These are phyloP conservation scores for Dasypolia templi DNA, from an alignment of 2,888 invertebrate genomes.

Conservation along the genomic window DNA sequence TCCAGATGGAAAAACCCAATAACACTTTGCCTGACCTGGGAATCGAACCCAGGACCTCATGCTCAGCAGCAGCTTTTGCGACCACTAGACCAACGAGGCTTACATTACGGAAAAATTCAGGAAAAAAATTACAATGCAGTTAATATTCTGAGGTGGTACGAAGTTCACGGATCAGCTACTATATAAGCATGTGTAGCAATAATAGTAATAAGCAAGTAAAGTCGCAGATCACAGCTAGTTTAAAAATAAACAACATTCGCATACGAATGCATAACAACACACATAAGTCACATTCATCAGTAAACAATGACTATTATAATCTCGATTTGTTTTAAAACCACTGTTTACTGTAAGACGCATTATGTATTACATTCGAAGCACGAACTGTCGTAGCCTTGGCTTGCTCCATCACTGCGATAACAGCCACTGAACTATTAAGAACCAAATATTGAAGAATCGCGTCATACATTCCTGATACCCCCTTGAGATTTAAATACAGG, in stretches of 20 bases:
- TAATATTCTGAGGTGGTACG: too few species aligned
- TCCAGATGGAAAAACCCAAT: too few species aligned
- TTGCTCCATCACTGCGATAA: constrained; percentile 75
- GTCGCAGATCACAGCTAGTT: not conserved
- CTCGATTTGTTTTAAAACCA: constrained; percentile 62
- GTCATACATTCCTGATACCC: constrained; percentile 32
- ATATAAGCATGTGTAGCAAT: too few species aligned
- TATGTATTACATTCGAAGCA: constrained; percentile 76
- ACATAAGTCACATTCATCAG: constrained; percentile 33
- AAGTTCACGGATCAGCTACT: too few species aligned
- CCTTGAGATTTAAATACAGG: constrained; percentile 19
- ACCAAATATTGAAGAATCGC: constrained; percentile 47
- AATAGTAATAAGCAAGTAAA: too few species aligned
- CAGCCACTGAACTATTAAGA: constrained; percentile 66
- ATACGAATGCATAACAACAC: constrained; percentile 25
- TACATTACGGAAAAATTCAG: too few species aligned
- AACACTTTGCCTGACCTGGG: too few species aligned
- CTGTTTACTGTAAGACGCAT: constrained; percentile 68
- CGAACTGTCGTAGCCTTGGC: constrained; percentile 74
- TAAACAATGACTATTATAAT: constrained; percentile 64
- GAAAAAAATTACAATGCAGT: too few species aligned
- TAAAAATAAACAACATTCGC: not conserved
- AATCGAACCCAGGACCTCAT: too few species aligned
- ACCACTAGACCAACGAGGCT: too few species aligned
- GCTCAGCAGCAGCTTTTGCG: too few species aligned